Evolutionary conservation across 2,888 invertebrate genomes (phyloP), one percentile per base, ranked within the genome.

Genomic region (Leptopterna dolabrata): DNA sequence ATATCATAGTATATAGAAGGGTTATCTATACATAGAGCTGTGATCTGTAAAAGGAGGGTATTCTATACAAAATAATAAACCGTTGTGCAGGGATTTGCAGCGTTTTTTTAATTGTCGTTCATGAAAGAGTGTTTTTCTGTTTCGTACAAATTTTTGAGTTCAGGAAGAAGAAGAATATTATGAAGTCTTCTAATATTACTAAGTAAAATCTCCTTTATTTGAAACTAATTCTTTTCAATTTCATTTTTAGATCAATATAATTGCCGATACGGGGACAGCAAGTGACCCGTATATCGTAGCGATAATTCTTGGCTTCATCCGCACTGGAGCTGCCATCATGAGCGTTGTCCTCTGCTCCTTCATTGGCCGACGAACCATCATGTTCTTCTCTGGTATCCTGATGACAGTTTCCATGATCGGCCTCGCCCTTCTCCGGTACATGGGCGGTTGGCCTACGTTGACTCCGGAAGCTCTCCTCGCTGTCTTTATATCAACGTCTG

Each of bases 361-460:
- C 29, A 71, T 70, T 29, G 76, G 71, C 0, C 63, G 87, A 14
- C 24, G 71, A 1, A 6, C 24, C n/a, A 51, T 63, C 9, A 76
- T 86, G 76, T 27, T 55, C 41, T 1, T 51, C 16, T 29, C 86
- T n/a, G 86, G 86, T 7, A 43, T 76, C 55, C 16, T 70, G 0
- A 87, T 87, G 87, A 45, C 87, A 7, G 19, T 87, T 11, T 63
- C 87, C 4, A 87, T 87, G 87, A 81, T 87, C 43, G 70, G 43
- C n/a, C 29, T 87, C 0, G 29, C 87, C 14, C 30, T 80, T 14
- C 27, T 87, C 19, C 80, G 70, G 43, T 80, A 27, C 29, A 29
- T 70, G 27, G 87, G 3, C 14, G 43, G 45, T 16, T 63, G 27
- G 43, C 30, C 63, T n/a, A 70, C 63, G 29, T 70, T 45, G n/a